A percentile compares a stretch with the other conserved stretches of the same genome.
Conservation (phyloP, 1,140 invertebrate species). For the Drosophila pruinosa region DNA sequence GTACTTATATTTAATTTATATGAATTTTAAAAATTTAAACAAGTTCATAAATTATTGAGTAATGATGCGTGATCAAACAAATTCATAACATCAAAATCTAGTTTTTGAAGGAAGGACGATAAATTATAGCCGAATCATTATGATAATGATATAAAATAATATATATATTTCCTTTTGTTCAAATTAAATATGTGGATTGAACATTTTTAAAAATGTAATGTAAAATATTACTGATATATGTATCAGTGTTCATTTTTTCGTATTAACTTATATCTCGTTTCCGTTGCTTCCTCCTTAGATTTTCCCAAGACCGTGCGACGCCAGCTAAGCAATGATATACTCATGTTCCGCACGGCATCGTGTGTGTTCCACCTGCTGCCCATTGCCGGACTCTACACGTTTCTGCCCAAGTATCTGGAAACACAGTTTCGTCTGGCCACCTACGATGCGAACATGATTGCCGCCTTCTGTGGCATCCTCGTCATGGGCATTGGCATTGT, state of each 20-base stretch:
- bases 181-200: no score
- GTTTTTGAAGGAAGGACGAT: no score
- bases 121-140: no score
- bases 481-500: constrained; percentile 96
- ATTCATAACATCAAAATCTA: no score
- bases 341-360: constrained; percentile 94
- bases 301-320: constrained; percentile 94
- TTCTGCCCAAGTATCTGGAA: constrained; percentile 96
- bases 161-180: no score
- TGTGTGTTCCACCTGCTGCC: constrained; percentile 95
- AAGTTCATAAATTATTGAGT: no score
- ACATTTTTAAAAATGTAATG: no score
- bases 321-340: constrained; percentile 93
- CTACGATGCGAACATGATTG: constrained; percentile 94
- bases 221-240: not conserved
- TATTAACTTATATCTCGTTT: not conserved
- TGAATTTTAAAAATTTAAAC: no score
- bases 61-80: no score
- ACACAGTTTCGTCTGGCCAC: constrained; percentile 94
- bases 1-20: no score
- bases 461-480: constrained; percentile 94
- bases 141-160: no score
- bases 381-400: constrained; percentile 95
- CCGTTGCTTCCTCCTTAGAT: constrained; percentile 84
- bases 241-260: no score